These are phyloP conservation scores for Nixonia krombeini DNA, from an alignment of 1,140 invertebrate species.

Conservation along the genomic window DNA sequence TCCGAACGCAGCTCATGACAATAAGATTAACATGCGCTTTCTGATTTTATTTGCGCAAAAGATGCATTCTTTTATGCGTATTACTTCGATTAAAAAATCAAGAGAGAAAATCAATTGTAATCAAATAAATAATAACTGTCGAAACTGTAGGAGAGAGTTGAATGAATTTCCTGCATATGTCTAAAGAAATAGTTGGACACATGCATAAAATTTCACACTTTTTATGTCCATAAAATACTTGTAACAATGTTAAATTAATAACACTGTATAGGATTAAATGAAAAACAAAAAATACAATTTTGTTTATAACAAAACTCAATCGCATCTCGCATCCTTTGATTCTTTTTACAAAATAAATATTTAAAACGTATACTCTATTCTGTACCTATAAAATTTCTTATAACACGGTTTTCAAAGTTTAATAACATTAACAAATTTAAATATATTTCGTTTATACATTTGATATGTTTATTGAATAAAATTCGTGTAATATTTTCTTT, in stretches of 20 bases:
- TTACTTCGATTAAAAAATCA: conserved; percentile 19
- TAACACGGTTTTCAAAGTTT: too few relatives aligned
- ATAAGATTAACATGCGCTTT: conserved; percentile 17
- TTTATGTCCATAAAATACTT: conserved; percentile 37
- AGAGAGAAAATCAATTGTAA: conserved; percentile 26
- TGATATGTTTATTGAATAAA: too few relatives aligned
- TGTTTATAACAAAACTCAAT: conserved; percentile 42
- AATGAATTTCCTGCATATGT: conserved; percentile 26
- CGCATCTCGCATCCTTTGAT: conserved; percentile 4
- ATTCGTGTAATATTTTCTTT: too few relatives aligned
- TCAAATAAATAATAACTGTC: conserved; percentile 12
- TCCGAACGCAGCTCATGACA: conserved; percentile 22
- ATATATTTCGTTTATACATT: too few relatives aligned
- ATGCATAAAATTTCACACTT: conserved; percentile 44
- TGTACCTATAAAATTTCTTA: too few relatives aligned
- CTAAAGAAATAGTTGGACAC: conserved; percentile 12
- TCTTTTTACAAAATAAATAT: conserved; percentile 7
- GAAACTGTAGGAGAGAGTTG: conserved; percentile 20
- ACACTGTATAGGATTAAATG: conserved; percentile 49
- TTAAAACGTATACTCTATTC: neutral
- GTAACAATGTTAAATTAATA: conserved; percentile 47
- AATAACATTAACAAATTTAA: too few relatives aligned
- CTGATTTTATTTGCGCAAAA: conserved; percentile 11
- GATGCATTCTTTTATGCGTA: conserved; percentile 13
- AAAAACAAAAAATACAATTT: conserved; percentile 51